Conservation (phyloP, 2,888 invertebrate species). For the Dicyrtoma fusca region DNA sequence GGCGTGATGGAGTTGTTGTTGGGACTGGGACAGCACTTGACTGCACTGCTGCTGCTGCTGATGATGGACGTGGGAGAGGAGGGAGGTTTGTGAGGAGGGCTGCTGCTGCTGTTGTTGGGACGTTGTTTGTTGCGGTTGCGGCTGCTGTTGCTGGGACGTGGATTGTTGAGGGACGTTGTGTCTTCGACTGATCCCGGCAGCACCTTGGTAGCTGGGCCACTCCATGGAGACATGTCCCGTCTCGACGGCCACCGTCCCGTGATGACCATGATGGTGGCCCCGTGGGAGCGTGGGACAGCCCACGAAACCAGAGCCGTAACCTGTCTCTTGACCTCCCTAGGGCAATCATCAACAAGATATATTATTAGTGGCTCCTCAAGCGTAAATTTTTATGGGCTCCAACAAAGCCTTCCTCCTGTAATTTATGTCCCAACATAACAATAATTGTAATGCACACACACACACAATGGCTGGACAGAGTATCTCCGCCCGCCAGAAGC, state of each 20-base stretch:
- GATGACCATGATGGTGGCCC: slow-evolving; percentile 47
- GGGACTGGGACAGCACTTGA: slow-evolving; percentile 6
- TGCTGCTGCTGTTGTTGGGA: slow-evolving; percentile 22
- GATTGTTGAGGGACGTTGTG: slow-evolving; percentile 11
- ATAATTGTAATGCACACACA: not conserved
- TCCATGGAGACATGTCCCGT: slow-evolving; percentile 51
- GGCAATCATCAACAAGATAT: slow-evolving; percentile 33
- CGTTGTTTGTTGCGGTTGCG: not conserved
- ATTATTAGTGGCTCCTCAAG: slow-evolving; percentile 30
- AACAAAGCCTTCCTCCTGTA: not conserved
- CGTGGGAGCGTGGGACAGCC: slow-evolving; percentile 55
- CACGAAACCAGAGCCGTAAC: slow-evolving; percentile 46
- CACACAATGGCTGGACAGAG: not conserved
- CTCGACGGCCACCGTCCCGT: slow-evolving; percentile 38
- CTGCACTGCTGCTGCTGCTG: slow-evolving; percentile 24
- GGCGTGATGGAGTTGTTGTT: slow-evolving; percentile 23
- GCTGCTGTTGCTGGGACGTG: slow-evolving; percentile 8
- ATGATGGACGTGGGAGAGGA: slow-evolving; percentile 37
- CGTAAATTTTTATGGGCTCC: slow-evolving; percentile 33
- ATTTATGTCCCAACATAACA: slow-evolving; percentile 5
- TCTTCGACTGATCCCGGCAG: slow-evolving; percentile 37
- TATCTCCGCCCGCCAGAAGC: not conserved
- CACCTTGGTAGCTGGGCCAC: slow-evolving; percentile 55
- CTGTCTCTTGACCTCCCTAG: slow-evolving; percentile 52
- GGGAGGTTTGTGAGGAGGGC: slow-evolving; percentile 41